Conservation (phyloP, 2,888 invertebrate genomes). For the Entomobrya proxima region DNA sequence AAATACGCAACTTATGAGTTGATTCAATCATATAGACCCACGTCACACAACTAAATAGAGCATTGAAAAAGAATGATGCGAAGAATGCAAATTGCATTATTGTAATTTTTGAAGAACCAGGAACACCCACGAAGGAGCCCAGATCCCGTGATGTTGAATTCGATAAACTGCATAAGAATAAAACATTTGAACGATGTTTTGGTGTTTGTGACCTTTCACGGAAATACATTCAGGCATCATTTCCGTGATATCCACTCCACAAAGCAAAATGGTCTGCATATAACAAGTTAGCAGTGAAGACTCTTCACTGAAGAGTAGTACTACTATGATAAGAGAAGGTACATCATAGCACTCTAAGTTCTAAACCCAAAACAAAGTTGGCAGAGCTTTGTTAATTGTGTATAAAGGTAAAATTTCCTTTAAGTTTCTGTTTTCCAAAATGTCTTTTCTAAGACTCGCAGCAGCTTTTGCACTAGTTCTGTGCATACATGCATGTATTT, state of each 20-base stretch:
- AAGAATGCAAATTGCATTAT: not conserved
- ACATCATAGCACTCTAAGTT: no score
- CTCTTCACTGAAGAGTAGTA: no score
- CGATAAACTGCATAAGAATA: not conserved
- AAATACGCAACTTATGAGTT: no score
- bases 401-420: no score
- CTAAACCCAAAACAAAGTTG: no score
- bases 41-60: no score
- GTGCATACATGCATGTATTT: not conserved
- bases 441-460: not conserved
- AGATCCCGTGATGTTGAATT: not conserved
- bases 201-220: conserved; percentile 18
- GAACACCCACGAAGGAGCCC: not conserved
- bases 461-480: not conserved
- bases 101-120: not conserved
- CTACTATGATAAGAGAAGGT: no score
- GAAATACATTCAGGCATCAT: not conserved
- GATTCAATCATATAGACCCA: no score
- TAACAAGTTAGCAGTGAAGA: not conserved
- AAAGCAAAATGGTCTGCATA: no score
- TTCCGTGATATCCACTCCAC: not conserved
- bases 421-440: no score
- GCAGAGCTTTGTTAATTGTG: no score
- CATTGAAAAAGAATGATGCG: no score
- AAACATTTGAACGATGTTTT: conserved; percentile 32